Evolutionary conservation across 2,797 vertebrate species (phyloP).

Genomic region (Gallinago solitaria): DNA sequence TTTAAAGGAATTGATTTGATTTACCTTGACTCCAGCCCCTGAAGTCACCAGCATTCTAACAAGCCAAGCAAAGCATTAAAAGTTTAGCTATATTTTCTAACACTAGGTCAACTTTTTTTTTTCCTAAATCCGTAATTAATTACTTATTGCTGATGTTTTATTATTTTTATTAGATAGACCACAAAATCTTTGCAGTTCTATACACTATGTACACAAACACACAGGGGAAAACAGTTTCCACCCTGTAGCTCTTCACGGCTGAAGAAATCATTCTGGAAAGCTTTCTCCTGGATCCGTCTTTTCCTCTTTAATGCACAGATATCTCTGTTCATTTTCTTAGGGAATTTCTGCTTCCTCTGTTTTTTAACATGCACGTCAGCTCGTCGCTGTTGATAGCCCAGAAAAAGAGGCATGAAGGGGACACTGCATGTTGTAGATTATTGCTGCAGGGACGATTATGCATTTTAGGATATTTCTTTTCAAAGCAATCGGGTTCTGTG

Average conservation of each 20-base stretch:
- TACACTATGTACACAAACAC: not conserved
- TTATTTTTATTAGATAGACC: not conserved
- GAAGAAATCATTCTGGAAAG: not conserved
- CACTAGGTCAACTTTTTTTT: not conserved
- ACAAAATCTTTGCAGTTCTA: not conserved
- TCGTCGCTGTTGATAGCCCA: not conserved
- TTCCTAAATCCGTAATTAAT: not conserved
- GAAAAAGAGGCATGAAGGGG: not conserved
- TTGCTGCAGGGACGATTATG: not conserved
- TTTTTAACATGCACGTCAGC: not conserved
- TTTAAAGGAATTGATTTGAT: not conserved
- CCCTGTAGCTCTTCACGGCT: not conserved
- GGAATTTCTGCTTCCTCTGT: not conserved
- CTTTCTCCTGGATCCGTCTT: not conserved
- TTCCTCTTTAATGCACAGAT: not conserved
- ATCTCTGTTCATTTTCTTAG: not conserved
- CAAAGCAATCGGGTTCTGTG: not conserved
- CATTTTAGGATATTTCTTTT: constrained; percentile 13
- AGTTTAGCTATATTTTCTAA: not conserved
- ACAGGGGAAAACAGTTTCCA: not conserved
- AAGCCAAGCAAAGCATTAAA: not conserved
- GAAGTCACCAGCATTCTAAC: not conserved
- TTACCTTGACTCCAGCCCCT: not conserved
- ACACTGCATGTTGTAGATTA: not conserved
- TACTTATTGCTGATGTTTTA: not conserved